Percentiles rank a stretch among this genome's conserved stretches.
phyloP scores from a whole-genome alignment of 2,888 invertebrate genomes.

The Torymus tubicola region DNA sequence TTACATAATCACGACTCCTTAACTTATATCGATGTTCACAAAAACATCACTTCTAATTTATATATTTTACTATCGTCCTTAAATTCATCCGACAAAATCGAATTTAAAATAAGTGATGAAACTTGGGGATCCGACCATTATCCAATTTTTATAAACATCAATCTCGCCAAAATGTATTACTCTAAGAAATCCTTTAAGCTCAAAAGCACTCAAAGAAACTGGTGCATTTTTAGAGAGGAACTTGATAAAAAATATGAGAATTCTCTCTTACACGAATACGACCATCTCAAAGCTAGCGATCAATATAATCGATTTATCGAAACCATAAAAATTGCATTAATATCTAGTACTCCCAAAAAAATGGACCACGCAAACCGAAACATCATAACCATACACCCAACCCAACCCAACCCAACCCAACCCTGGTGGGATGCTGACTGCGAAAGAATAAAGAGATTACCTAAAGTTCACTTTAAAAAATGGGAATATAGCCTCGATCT shows the following conservation, averaged over 20 bases:
- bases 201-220: background rate
- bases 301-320: too few species aligned
- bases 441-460: too few species aligned
- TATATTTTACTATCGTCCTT: background rate
- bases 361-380: too few species aligned
- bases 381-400: too few species aligned
- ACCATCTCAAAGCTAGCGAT: too few species aligned
- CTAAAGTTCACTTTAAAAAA: too few species aligned
- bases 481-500: too few species aligned
- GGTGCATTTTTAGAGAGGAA: background rate
- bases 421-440: too few species aligned
- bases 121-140: background rate
- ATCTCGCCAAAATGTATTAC: background rate
- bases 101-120: background rate
- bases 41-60: background rate
- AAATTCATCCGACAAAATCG: background rate
- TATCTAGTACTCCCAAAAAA: too few species aligned
- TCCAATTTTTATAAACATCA: background rate
- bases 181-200: background rate
- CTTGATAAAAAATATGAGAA: background rate
- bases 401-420: too few species aligned
- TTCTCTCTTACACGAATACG: too few species aligned
- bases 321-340: too few species aligned
- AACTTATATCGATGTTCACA: background rate
- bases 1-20: background rate